phyloP scores from a whole-genome alignment of 1,140 invertebrate genomes.

The Conopomorpha cramerella region DNA sequence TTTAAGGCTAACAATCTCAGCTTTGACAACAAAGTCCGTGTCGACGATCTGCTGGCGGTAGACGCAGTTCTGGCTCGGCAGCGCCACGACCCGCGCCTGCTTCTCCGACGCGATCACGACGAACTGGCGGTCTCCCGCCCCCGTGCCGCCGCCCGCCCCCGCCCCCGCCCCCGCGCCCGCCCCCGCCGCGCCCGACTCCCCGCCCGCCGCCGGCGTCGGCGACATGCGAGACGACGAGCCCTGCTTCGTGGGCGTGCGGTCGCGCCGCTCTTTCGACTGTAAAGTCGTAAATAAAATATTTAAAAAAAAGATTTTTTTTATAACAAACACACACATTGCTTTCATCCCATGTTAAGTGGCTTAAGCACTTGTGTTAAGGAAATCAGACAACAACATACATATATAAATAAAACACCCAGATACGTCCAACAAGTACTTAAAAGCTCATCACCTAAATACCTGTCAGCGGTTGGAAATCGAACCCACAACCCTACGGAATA shows the following conservation, averaged over 20 bases:
- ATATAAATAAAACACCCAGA: no score
- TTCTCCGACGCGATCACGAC: slow-evolving; percentile 93
- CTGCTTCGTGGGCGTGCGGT: slow-evolving; percentile 66
- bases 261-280: slow-evolving; percentile 33
- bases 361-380: no score
- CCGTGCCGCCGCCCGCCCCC: slow-evolving; percentile 58
- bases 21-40: slow-evolving; percentile 90
- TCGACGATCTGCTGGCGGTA: slow-evolving; percentile 85
- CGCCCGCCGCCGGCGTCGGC: slow-evolving; percentile 65
- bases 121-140: slow-evolving; percentile 84
- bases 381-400: no score
- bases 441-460: no score
- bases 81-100: slow-evolving; percentile 89
- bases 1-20: slow-evolving; percentile 91
- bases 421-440: no score
- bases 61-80: slow-evolving; percentile 92
- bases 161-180: slow-evolving; percentile 65
- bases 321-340: no score
- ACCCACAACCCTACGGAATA: no score
- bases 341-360: no score
- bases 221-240: slow-evolving; percentile 70
- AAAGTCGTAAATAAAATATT: no score
- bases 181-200: slow-evolving; percentile 58
- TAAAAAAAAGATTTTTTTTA: no score
- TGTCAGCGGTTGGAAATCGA: no score